These are phyloP conservation scores for Magallana ariakensis DNA, from an alignment of 1,140 invertebrate species.

Conservation along the genomic window DNA sequence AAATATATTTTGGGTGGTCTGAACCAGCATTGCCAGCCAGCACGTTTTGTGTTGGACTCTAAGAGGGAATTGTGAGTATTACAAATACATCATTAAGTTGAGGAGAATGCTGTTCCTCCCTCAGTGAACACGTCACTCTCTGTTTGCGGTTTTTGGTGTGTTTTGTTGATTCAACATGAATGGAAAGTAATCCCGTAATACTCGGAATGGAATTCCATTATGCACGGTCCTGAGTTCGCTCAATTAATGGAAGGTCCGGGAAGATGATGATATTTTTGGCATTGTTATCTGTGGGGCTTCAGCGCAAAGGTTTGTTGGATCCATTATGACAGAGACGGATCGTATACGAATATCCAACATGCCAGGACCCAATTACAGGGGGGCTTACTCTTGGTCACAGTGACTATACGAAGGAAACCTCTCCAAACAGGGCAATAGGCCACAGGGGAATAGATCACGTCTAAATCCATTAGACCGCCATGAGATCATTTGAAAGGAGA, in stretches of 20 bases:
- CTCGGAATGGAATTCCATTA: neutral
- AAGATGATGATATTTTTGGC: neutral
- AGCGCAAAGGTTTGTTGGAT: neutral
- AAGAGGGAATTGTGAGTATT: neutral
- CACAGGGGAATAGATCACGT: slow-evolving; percentile 23
- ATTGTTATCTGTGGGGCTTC: slow-evolving; percentile 10
- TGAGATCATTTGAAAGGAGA: slow-evolving; percentile 21
- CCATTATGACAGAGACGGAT: neutral
- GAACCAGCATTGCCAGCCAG: neutral
- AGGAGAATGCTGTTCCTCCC: neutral
- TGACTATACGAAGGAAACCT: slow-evolving; percentile 6
- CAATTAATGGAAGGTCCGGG: neutral
- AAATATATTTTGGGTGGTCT: neutral
- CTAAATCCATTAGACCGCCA: slow-evolving; percentile 16
- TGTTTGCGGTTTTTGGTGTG: neutral
- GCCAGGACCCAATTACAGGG: slow-evolving; percentile 4
- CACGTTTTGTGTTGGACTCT: neutral
- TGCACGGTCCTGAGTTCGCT: neutral
- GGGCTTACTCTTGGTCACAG: slow-evolving; percentile 6
- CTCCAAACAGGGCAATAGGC: neutral
- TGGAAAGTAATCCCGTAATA: neutral
- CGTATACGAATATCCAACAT: neutral
- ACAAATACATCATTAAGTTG: too few species aligned
- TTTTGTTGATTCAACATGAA: slow-evolving; percentile 14
- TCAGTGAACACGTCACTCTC: neutral